Percentiles rank a stretch among this genome's conserved stretches.
phyloP scores from a whole-genome alignment of 1,140 invertebrate genomes.

The Cydia fagiglandana region DNA sequence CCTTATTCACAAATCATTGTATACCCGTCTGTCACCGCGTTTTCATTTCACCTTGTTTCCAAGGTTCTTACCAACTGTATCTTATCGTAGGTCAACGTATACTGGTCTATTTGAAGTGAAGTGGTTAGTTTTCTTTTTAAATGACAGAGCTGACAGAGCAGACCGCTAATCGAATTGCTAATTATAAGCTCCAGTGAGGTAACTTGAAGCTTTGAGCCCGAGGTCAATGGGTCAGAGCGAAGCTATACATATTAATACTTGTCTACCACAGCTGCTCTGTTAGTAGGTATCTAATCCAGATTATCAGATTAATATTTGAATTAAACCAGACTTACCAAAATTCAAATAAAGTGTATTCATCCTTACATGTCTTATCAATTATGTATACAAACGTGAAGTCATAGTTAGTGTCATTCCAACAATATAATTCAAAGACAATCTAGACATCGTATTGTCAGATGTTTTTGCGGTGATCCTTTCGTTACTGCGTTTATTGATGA shows the following conservation, averaged over 20 bases:
- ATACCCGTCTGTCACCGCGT: too few species aligned
- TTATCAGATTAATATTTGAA: not conserved
- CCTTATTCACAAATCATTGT: not conserved
- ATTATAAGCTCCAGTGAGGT: constrained; percentile 11
- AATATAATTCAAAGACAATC: too few species aligned
- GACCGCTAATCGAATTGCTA: constrained; percentile 7
- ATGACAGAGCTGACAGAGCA: not conserved
- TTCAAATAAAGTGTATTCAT: too few species aligned
- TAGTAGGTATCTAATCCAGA: not conserved
- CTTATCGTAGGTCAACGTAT: not conserved
- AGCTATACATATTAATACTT: constrained; percentile 1
- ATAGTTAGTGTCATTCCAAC: too few species aligned
- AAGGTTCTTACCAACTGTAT: too few species aligned
- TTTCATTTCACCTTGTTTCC: too few species aligned
- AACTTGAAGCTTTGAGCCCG: not conserved
- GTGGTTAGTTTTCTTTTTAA: not conserved
- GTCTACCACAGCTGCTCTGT: not conserved
- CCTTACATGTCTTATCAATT: too few species aligned
- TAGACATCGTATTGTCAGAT: too few species aligned
- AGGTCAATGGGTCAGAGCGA: constrained; percentile 13
- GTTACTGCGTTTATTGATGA: too few species aligned
- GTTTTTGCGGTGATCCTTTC: too few species aligned
- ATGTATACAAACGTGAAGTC: too few species aligned
- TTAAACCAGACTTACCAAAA: not conserved
- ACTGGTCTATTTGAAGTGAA: not conserved